Base-by-base conservation (phyloP, 2,113 vertebrate genomes). In the Sebastes fasciatus region DNA sequence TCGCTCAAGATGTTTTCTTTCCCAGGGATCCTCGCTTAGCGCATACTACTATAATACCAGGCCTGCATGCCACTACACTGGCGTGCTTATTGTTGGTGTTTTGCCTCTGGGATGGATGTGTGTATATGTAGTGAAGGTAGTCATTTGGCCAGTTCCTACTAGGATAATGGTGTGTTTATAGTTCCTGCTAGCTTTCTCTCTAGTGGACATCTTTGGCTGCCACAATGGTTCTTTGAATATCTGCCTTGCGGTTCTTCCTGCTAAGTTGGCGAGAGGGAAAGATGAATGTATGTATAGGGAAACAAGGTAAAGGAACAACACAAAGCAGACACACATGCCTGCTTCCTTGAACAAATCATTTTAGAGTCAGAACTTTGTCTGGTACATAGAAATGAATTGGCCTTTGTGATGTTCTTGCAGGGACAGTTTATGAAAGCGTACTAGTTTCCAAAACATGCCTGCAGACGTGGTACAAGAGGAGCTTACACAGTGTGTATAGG, bases 111-210 rank as follows among this genome's bases (percentile, higher is more conserved):
- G 79, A 64, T 75, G 76, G 45, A 26, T 67, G 61, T 85, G 67
- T 84, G 76, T 34, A 17, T 43, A 17, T 43, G 67, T 42, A 77
- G 68, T 45, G 74, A 84, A 88, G 82, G 84, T 85, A 86, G 79
- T 88, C n/a, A 81, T 92, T 92, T 92, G 86, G 77, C 57, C 72
- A 14, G 70, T 60, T 77, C 40, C 55, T 43, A 70, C 73, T 42
- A 46, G 64, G 78, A 77, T 91, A 88, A 92, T 89, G 61, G 43
- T 83, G 83, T 91, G 85, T 92, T 90, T 94, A 65, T 80, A 82
- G 55, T 78, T 80, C 73, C 67, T 81, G 69, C 78, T 77, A 60
- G 72, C 83, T 86, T 93, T 85, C 84, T 85, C 84, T 68, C 52
- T 51, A 34, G 68, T 70, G 58, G 71, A 57, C 78, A 67, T 80